Evolutionary conservation across 1,140 invertebrate genomes (phyloP), one percentile per base, ranked within the genome.

Genomic region (Bilobella aurantiaca): DNA sequence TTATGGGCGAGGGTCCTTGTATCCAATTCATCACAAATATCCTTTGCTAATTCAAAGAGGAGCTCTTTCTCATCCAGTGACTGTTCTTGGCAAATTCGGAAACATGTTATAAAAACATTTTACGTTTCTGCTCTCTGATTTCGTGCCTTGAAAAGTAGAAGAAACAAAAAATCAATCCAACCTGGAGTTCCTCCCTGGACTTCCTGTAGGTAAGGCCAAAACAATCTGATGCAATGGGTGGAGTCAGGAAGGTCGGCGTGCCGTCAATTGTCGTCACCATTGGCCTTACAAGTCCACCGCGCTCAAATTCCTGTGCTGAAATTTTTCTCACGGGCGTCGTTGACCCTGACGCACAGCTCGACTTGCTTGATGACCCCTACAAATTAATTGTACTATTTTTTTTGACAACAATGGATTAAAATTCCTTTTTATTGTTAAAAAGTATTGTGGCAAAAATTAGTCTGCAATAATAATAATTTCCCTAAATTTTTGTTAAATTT

Each of bases 21-120:
- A 74, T 97, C 94, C 73, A 97, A 78, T 76, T 96, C 93, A 78
- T 96, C 94, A 79, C 91, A 96, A 73, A 96, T 96, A 77, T 96
- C 93, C 79, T 96, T 82, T 74, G 94, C 93, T 81, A 96, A 78
- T 79, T 96, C 93, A 77, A 96, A 95, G 76, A 97, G 93, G 57
- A 96, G 83, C 79, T 96, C 91, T 76, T 91, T 91, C 75, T 96
- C 93, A 74, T 96, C 91, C 64, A 96, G 78, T 56, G 90, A 86
- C 73, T 88, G 83, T 1, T n/a, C 27, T 21, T 57, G n/a, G 12
- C n/a, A n/a, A n/a, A n/a, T n/a, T n/a, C n/a, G n/a, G n/a, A n/a
- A n/a, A n/a, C 27, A 28, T 57, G 53, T 57, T 12, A 5, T 5
- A 57, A 57, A 57, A 8, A 57, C n/a, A 57, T 8, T 57, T 57